Evolutionary conservation across 2,113 vertebrate species (phyloP), one percentile per base, ranked within the genome.

Genomic region (Orthonyx spaldingii): DNA sequence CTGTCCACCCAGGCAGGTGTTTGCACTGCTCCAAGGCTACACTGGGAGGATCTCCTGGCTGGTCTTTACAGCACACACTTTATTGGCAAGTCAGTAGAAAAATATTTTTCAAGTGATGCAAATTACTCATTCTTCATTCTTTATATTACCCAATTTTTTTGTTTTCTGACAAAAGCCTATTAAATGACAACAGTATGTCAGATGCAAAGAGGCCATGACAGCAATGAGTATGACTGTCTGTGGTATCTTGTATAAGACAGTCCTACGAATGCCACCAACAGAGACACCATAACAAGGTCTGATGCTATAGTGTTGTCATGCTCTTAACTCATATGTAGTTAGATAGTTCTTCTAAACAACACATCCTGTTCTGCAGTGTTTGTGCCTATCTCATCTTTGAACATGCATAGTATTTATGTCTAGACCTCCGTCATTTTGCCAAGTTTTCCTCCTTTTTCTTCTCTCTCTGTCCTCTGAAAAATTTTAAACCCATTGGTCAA

Each of bases 351-450:
- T 52, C 68, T 52, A 35, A 69, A 52, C 21, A 69, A 10, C 5
- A 4, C 8, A 57, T 57, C 26, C 33, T 46, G 30, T 76, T 81
- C 44, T 57, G 13, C 63, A 42, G 16, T 46, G 49, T 16, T 57
- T 23, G 18, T 70, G 26, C 17, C 8, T 28, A n/a, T 15, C 39
- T 70, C 50, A 52, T 80, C 22, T 64, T 42, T 46, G 18, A 53
- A 41, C 1, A 1, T 9, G 4, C 30, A 33, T 0, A 0, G 11
- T 37, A 59, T 37, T 47, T 70, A 41, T 41, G 16, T 21, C 23
- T 26, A n/a, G 28, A 50, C 28, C 10, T 55, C 35, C 39, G 16
- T 21, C 13, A 53, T 55, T 50, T 59, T 85, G 18, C 22, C 39
- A 28, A 33, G 19, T 64, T 22, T 21, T 76, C 57, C 70, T 55